These are phyloP conservation scores for Brenthis ino DNA, from an alignment of 2,888 invertebrate species.

Conservation along the genomic window DNA sequence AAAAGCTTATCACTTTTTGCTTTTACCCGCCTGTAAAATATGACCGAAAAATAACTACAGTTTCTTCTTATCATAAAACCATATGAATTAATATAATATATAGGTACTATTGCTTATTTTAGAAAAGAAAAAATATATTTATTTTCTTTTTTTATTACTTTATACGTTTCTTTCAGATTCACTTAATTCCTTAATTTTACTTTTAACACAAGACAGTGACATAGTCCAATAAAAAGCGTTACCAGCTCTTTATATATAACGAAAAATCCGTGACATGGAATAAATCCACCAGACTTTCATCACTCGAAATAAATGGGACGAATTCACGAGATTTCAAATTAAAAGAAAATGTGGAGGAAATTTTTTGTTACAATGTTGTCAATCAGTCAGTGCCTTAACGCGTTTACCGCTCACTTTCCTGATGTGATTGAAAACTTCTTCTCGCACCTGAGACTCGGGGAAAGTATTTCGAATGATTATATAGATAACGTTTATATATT, in stretches of 20 bases:
- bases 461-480: constrained; percentile 35
- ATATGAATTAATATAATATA: too few species aligned
- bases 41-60: too few species aligned
- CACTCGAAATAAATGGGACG: constrained; percentile 54
- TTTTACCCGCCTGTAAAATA: too few species aligned
- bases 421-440: constrained; percentile 80
- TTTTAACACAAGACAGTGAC: neutral
- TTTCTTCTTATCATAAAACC: too few species aligned
- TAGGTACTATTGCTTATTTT: too few species aligned
- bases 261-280: constrained; percentile 26
- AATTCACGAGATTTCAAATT: constrained; percentile 52
- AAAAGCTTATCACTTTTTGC: too few species aligned
- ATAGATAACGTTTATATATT: constrained; percentile 39
- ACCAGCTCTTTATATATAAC: constrained; percentile 1
- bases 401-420: constrained; percentile 61
- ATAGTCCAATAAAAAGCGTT: neutral
- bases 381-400: constrained; percentile 70
- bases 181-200: too few species aligned
- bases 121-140: too few species aligned
- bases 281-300: constrained; percentile 33
- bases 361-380: constrained; percentile 69
- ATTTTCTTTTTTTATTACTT: too few species aligned
- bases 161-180: too few species aligned
- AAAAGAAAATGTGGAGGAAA: constrained; percentile 53
- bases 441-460: constrained; percentile 66